Percentiles rank a stretch among this genome's conserved stretches.
Evolutionary conservation across 2,113 vertebrate species (phyloP).

Genomic region (Cebus imitator): DNA sequence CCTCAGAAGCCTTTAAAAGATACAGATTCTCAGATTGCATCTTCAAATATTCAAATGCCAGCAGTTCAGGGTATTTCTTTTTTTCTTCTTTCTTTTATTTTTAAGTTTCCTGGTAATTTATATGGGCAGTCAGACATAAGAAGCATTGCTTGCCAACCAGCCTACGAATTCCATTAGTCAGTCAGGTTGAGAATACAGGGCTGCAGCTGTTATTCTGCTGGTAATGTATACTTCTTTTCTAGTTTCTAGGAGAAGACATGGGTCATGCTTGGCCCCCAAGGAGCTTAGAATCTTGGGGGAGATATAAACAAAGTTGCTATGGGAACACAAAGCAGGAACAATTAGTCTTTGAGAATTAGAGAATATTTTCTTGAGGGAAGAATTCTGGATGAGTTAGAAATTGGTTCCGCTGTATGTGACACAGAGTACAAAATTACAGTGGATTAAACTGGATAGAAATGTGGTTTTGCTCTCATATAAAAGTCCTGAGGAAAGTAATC

Average conservation of each 20-base stretch:
- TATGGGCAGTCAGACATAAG: neutral
- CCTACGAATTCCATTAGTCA: neutral
- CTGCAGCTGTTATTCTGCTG: neutral
- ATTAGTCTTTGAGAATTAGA: neutral
- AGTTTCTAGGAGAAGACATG: neutral
- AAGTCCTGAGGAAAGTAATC: neutral
- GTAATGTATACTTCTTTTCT: neutral
- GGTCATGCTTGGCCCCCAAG: neutral
- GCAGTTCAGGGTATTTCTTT: neutral
- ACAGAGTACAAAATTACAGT: neutral
- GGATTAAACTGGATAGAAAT: neutral
- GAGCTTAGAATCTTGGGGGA: neutral
- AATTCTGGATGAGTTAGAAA: slow-evolving; percentile 8
- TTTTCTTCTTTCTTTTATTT: neutral
- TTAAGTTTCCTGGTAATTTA: neutral
- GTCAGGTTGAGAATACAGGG: neutral
- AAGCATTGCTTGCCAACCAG: neutral
- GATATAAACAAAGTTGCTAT: neutral
- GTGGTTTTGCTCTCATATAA: neutral
- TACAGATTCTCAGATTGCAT: neutral
- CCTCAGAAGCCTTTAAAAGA: neutral
- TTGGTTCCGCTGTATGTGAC: neutral
- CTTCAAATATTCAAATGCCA: neutral
- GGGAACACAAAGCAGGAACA: neutral
- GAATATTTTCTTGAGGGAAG: neutral